phyloP scores from a whole-genome alignment of 2,113 vertebrate species.

The Lycaon pictus region DNA sequence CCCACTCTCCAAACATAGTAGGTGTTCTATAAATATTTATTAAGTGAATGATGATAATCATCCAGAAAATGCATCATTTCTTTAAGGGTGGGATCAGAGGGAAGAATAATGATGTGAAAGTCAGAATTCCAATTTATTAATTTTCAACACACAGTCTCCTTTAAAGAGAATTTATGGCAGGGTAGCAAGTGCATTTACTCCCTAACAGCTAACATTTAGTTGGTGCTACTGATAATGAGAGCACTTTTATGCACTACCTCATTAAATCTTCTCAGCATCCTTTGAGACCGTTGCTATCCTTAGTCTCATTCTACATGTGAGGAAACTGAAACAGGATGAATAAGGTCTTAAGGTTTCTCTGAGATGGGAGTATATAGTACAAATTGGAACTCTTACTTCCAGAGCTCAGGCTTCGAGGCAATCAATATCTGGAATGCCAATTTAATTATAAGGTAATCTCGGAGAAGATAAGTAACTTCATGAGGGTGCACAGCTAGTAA shows the following conservation, averaged over 20 bases:
- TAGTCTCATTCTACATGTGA: neutral
- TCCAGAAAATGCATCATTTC: neutral
- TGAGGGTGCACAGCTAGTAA: neutral
- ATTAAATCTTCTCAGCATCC: neutral
- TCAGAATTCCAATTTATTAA: neutral
- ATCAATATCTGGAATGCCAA: conserved; percentile 9
- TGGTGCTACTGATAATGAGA: neutral
- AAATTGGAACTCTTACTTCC: neutral
- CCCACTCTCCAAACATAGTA: neutral
- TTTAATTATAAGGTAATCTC: conserved; percentile 22
- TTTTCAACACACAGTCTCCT: neutral
- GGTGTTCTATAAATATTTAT: neutral
- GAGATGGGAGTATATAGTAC: neutral
- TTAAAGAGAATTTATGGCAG: neutral
- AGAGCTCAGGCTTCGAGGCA: neutral
- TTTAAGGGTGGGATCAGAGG: neutral
- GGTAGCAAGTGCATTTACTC: neutral
- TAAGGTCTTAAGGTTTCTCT: neutral
- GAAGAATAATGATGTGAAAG: neutral
- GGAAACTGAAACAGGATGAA: neutral
- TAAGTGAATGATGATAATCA: neutral
- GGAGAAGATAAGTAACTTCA: neutral
- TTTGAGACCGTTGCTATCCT: neutral
- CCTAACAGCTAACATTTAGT: neutral
- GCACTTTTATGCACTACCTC: neutral